Evolutionary conservation across 2,797 vertebrate species (phyloP).

Genomic region (Sebastiscus albofasciatus): DNA sequence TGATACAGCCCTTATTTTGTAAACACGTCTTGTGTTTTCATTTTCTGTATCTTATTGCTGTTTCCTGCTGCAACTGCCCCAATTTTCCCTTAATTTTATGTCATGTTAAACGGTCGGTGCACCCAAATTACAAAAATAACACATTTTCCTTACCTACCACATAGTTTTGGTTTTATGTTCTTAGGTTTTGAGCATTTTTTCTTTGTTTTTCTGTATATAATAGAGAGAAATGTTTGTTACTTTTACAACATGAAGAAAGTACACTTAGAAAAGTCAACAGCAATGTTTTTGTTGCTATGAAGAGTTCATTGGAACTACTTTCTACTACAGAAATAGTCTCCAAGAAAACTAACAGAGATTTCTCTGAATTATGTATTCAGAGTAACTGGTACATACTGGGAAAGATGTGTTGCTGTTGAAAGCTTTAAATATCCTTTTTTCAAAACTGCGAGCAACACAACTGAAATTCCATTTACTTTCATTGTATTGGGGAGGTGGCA

Average conservation of each 20-base stretch:
- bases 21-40: background rate
- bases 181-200: background rate
- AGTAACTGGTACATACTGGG: background rate
- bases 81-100: background rate
- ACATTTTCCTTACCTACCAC: background rate
- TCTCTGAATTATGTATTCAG: background rate
- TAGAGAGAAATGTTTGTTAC: background rate
- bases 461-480: background rate
- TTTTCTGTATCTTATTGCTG: background rate
- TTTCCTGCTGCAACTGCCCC: background rate
- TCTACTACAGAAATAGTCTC: background rate
- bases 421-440: background rate
- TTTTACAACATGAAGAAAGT: background rate
- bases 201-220: background rate
- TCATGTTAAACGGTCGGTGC: background rate
- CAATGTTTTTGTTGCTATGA: background rate
- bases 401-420: background rate
- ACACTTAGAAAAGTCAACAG: background rate
- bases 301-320: background rate
- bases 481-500: background rate
- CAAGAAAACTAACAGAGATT: background rate
- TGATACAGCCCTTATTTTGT: slow-evolving; percentile 18
- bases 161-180: background rate
- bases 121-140: background rate
- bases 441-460: background rate